Evolutionary conservation across 53 echinoderm and acorn worm genomes (phyloP), one percentile per base, ranked within the genome.

Genomic region (Henricia sp.): DNA sequence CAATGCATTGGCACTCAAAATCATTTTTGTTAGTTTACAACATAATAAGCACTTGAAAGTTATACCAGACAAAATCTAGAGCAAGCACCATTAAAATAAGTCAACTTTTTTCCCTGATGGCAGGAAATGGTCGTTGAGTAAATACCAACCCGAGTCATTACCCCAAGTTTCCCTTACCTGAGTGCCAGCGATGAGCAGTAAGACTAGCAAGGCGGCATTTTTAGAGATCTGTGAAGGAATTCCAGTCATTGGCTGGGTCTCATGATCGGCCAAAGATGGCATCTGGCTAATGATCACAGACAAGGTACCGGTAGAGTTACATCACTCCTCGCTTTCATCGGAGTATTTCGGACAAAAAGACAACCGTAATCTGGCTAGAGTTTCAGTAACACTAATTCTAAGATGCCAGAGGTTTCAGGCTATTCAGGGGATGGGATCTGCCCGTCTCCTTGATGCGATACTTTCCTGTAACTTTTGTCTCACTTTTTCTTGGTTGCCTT

Each of bases 361-460:
- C 80, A 80, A 80, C 46, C 17, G 53, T 80, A 80, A 80, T 80
- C 80, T 80, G 46, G 80, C 62, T 63, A 44, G 50, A 50, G 80
- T 80, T 80, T 80, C 80, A 80, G 80, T 80, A 33, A 80, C 80
- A 80, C 80, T 80, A 63, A 62, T 62, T 46, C 80, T 80, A 64
- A 80, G 50, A 78, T 43, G 64, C 46, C 80, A 60, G 46, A 17
- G 80, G 29, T 62, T 64, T 14, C 39, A 53, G 58, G 48, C 80
- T 3, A 44, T 64, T 62, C 16, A 6, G 19, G 2, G 34, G 53
- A 63, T 50, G 80, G 34, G 64, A 80, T 46, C 34, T 36, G 50
- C 29, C 54, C 37, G 23, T 33, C 73, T 37, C 35, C 44, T 80
- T 34, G 0, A 37, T 44, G 27, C 25, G 70, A 46, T 70, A 70